Conservation (phyloP, 2,888 invertebrate genomes). For the Harpalus rufipes region DNA sequence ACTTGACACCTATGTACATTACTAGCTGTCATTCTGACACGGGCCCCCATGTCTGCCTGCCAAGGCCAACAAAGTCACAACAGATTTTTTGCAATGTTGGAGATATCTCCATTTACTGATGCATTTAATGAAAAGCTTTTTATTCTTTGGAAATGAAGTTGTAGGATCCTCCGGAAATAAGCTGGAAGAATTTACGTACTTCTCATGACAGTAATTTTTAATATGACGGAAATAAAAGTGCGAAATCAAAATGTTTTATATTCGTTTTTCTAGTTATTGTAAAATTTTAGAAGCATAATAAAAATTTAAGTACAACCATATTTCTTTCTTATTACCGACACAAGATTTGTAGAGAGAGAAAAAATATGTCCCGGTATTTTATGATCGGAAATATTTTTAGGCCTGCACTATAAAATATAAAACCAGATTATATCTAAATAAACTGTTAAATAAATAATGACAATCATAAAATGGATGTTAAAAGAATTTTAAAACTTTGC, state of each 20-base stretch:
- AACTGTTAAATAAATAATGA: slow-evolving; percentile 5
- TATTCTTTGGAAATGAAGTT: slow-evolving; percentile 4
- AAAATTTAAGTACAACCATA: slow-evolving; percentile 42
- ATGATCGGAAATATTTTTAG: slow-evolving; percentile 51
- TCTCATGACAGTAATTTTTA: slow-evolving; percentile 34
- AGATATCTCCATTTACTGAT: slow-evolving; percentile 7
- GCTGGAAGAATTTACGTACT: slow-evolving; percentile 20
- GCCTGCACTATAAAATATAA: slow-evolving; percentile 30
- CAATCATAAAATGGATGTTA: not conserved
- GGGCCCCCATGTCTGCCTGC: no score
- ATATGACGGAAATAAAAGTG: slow-evolving; percentile 37
- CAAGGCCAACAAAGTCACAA: no score
- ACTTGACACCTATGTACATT: no score
- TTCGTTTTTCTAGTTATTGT: slow-evolving; percentile 49
- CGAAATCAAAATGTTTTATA: slow-evolving; percentile 35
- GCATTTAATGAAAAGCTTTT: not conserved
- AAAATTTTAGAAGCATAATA: slow-evolving; percentile 48
- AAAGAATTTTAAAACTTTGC: no score
- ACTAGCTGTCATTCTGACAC: no score
- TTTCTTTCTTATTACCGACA: slow-evolving; percentile 49
- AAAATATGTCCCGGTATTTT: slow-evolving; percentile 40
- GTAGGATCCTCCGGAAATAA: slow-evolving; percentile 3
- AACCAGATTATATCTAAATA: not conserved
- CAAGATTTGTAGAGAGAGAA: slow-evolving; percentile 40
- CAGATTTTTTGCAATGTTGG: slow-evolving; percentile 32